Conservation (phyloP, 2,888 invertebrate genomes). For the Eubasilissa splendida region DNA sequence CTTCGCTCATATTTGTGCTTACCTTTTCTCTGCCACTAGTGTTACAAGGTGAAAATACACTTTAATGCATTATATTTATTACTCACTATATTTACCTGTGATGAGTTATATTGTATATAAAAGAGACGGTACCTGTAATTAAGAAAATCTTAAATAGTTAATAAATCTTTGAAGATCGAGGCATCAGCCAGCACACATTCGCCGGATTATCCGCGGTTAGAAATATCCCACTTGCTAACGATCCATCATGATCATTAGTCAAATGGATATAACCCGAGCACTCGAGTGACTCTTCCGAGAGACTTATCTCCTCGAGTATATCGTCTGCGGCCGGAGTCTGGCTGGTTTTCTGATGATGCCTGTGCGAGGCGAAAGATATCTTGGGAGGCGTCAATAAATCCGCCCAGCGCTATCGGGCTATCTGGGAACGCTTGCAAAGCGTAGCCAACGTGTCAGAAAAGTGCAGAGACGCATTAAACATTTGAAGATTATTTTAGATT, state of each 20-base stretch:
- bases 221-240: background rate
- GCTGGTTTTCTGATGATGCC: constrained; percentile 15
- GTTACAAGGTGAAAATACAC: no score
- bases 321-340: constrained; percentile 16
- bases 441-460: constrained; percentile 19
- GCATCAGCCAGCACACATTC: no score
- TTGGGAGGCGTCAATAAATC: constrained; percentile 28
- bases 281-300: constrained; percentile 20
- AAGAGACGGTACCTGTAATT: no score
- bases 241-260: constrained; percentile 13
- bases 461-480: constrained; percentile 2
- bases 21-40: no score
- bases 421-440: constrained; percentile 17
- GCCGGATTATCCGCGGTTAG: no score
- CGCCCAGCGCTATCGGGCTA: constrained; percentile 22
- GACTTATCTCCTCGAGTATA: constrained; percentile 10
- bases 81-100: no score
- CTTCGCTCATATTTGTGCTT: no score
- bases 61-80: no score
- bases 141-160: no score
- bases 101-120: no score
- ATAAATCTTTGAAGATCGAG: no score
- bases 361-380: constrained; percentile 9
- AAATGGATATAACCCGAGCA: background rate
- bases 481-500: no score